phyloP scores from a whole-genome alignment of 2,888 invertebrate species.

The Caenorhabditis sp. region DNA sequence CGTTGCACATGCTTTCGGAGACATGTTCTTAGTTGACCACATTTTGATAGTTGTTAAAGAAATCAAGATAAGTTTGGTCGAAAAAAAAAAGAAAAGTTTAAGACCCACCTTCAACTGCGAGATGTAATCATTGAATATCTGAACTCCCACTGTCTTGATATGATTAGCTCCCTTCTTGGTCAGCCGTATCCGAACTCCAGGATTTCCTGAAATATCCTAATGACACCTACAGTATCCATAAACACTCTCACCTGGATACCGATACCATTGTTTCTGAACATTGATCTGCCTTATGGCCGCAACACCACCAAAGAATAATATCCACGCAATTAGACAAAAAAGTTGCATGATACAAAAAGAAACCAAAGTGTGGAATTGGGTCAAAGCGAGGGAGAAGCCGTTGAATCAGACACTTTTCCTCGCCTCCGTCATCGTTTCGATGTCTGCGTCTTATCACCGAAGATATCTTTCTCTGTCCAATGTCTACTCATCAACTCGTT shows the following conservation, averaged over 20 bases:
- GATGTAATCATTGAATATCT: constrained; percentile 81
- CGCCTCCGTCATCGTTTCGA: constrained; percentile 2
- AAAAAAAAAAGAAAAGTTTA: too few species aligned
- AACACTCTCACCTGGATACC: constrained; percentile 57
- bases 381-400: constrained; percentile 32
- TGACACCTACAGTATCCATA: neutral
- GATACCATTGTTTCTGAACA: constrained; percentile 60
- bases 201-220: constrained; percentile 75
- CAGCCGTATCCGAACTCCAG: constrained; percentile 80
- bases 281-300: constrained; percentile 31
- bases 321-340: constrained; percentile 21
- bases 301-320: neutral
- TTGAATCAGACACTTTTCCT: constrained; percentile 16
- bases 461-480: constrained; percentile 6
- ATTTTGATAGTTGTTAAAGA: too few species aligned
- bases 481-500: constrained; percentile 47
- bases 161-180: constrained; percentile 82
- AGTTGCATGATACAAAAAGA: constrained; percentile 50
- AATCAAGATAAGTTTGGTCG: too few species aligned
- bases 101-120: constrained; percentile 67
- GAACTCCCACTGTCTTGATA: constrained; percentile 80
- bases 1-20: too few species aligned
- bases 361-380: constrained; percentile 36
- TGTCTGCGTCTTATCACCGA: constrained; percentile 56
- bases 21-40: too few species aligned